Evolutionary conservation across 2,888 invertebrate species (phyloP).

Genomic region (Bhutanitis thaidina): DNA sequence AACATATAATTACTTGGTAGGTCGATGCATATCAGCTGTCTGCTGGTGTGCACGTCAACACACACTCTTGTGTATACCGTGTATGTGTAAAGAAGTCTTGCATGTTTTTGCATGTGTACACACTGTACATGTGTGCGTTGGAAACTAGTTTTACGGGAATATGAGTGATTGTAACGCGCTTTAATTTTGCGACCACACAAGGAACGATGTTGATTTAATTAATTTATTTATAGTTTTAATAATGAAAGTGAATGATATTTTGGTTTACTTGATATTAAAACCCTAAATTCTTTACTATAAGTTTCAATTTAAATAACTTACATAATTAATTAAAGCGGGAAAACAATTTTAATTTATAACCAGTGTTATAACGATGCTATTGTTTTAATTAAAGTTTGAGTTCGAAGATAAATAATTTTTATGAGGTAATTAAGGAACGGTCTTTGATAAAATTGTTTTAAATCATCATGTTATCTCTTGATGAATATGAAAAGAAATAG

Average conservation of each 20-base stretch:
- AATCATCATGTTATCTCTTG: background rate
- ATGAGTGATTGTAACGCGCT: conserved; percentile 53
- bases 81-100: conserved; percentile 24
- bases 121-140: conserved; percentile 31
- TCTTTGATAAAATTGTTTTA: conserved; percentile 4
- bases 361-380: no score
- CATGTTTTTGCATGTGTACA: conserved; percentile 15
- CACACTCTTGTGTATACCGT: conserved; percentile 22
- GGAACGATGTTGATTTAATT: conserved; percentile 46
- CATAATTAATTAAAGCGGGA: no score
- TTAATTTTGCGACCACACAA: conserved; percentile 51
- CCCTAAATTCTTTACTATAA: no score
- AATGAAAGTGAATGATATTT: conserved; percentile 3
- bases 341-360: no score
- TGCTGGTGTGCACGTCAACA: conserved; percentile 36
- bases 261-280: no score
- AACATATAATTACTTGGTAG: conserved; percentile 79
- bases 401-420: conserved; percentile 20
- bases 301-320: no score
- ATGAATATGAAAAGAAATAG: no score
- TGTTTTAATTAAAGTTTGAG: background rate
- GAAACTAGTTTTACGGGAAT: conserved; percentile 63
- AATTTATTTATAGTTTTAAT: conserved; percentile 38
- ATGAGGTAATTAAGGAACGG: conserved; percentile 1
- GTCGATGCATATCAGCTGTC: conserved; percentile 70